Conservation (phyloP, 2,113 vertebrate species). For the Spilogale gracilis region DNA sequence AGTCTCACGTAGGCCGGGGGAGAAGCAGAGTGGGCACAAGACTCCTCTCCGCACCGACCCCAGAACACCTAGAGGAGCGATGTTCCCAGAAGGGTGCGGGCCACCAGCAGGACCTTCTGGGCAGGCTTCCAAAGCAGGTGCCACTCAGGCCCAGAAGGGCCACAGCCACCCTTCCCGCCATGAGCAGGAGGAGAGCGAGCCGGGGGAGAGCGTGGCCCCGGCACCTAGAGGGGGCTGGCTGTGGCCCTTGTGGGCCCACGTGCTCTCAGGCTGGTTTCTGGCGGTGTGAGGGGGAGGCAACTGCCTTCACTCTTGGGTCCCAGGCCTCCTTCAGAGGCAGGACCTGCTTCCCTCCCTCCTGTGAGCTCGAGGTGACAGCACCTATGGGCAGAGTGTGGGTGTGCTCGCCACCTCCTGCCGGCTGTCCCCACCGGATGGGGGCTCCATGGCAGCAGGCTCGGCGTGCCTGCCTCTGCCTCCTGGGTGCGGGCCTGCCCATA, state of each 20-base stretch:
- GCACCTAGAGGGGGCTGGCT: neutral
- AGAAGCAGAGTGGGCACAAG: neutral
- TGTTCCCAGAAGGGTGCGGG: neutral
- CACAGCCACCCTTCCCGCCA: neutral
- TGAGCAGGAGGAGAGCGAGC: neutral
- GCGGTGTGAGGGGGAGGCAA: fast-evolving
- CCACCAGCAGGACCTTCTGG: neutral
- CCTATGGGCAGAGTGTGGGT: neutral
- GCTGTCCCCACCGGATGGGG: neutral
- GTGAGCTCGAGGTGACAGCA: fast-evolving
- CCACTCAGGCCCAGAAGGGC: neutral
- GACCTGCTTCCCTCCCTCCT: neutral
- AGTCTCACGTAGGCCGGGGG: fast-evolving
- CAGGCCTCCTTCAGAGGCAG: neutral
- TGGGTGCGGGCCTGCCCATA: neutral
- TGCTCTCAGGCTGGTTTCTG: neutral
- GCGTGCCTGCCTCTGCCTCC: neutral
- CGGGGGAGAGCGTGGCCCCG: fast-evolving
- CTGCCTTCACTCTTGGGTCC: neutral
- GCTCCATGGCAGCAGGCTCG: neutral
- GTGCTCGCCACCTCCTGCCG: too few species aligned
- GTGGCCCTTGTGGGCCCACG: neutral
- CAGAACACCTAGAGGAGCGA: fast-evolving
- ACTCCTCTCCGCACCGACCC: fast-evolving
- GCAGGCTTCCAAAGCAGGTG: neutral